Percentiles rank a stretch among this genome's conserved stretches.
Conservation (phyloP, 2,888 invertebrate species). For the Onchidella celtica region DNA sequence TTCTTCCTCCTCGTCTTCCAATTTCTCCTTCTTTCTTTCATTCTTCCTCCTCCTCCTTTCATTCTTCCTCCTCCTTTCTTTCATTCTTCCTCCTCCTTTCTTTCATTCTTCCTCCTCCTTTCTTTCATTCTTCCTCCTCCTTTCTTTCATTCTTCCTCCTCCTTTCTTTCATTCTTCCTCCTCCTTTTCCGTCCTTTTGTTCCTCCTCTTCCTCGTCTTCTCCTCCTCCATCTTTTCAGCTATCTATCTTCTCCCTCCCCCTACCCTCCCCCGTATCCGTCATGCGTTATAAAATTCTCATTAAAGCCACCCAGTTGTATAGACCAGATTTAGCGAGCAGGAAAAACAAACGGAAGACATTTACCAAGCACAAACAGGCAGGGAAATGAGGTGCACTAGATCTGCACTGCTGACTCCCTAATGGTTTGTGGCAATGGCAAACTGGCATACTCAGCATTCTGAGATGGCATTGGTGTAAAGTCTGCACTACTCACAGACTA, state of each 20-base stretch:
- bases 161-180: not conserved
- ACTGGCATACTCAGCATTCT: too few relatives aligned
- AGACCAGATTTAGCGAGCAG: too few relatives aligned
- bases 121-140: not conserved
- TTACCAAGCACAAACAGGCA: too few relatives aligned
- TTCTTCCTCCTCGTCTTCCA: not conserved
- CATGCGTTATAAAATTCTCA: too few relatives aligned
- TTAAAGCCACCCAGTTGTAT: too few relatives aligned
- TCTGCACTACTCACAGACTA: too few relatives aligned
- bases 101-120: not conserved
- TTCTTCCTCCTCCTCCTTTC: slow-evolving; percentile 1
- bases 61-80: not conserved
- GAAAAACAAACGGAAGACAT: too few relatives aligned
- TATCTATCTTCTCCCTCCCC: not conserved
- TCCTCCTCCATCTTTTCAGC: not conserved
- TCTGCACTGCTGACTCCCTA: too few relatives aligned
- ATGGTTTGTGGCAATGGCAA: too few relatives aligned
- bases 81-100: not conserved
- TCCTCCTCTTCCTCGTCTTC: not conserved
- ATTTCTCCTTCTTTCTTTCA: not conserved
- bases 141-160: not conserved
- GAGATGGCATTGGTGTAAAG: too few relatives aligned
- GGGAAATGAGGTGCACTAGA: too few relatives aligned
- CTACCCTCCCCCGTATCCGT: too few relatives aligned
- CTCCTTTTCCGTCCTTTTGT: not conserved